These are phyloP conservation scores for Lophotriccus pileatus DNA, from an alignment of 2,797 vertebrate genomes.

Conservation along the genomic window DNA sequence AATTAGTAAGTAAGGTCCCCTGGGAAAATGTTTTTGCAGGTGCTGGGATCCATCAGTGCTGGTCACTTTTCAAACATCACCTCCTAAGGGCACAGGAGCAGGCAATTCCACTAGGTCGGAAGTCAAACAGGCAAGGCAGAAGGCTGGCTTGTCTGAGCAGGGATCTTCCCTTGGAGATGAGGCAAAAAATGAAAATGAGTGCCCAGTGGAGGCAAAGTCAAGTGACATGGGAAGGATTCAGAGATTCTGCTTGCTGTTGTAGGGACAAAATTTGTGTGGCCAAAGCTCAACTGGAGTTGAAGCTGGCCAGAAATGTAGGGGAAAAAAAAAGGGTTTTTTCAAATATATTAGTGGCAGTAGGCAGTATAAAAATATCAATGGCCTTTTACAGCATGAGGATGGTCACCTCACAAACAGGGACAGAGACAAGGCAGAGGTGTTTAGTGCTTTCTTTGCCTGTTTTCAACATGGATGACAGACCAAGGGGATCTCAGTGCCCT, in stretches of 20 bases:
- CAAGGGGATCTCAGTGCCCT: background rate
- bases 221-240: background rate
- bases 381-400: background rate
- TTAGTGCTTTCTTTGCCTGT: background rate
- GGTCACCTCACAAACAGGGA: background rate
- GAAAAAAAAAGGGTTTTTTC: background rate
- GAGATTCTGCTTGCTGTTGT: background rate
- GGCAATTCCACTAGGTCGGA: background rate
- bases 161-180: background rate
- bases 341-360: background rate
- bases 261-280: background rate
- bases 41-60: background rate
- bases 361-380: background rate
- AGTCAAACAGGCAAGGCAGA: background rate
- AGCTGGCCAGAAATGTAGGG: background rate
- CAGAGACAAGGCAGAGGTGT: background rate
- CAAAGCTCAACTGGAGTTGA: background rate
- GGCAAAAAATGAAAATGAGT: background rate
- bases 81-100: background rate
- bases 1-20: background rate
- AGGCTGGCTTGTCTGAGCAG: background rate
- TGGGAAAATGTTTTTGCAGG: background rate
- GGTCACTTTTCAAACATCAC: background rate
- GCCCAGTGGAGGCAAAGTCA: background rate
- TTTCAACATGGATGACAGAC: background rate